These are phyloP conservation scores for Trimorus sp. DNA, from an alignment of 2,888 invertebrate genomes.

Conservation along the genomic window DNA sequence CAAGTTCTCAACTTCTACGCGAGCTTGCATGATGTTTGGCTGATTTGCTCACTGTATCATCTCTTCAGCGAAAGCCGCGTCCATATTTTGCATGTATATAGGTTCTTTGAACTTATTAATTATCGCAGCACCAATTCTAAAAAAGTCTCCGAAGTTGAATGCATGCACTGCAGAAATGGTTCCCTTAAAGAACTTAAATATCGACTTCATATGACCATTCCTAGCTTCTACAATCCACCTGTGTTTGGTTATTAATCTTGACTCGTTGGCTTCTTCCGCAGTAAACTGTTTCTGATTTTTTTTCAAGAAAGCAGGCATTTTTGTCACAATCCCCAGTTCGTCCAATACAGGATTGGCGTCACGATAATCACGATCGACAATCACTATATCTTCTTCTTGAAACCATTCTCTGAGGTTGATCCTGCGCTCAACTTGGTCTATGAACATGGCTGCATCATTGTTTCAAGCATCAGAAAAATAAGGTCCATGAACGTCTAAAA, in stretches of 20 bases:
- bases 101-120: slow-evolving; percentile 22
- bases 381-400: background rate
- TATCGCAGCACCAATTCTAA: slow-evolving; percentile 33
- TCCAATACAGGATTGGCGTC: background rate
- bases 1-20: slow-evolving; percentile 44
- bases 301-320: slow-evolving; percentile 21
- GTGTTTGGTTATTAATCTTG: slow-evolving; percentile 22
- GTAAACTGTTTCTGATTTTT: slow-evolving; percentile 14
- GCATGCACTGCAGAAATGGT: slow-evolving; percentile 25
- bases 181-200: slow-evolving; percentile 21
- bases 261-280: slow-evolving; percentile 26
- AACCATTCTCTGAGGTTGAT: slow-evolving; percentile 19
- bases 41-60: slow-evolving; percentile 18
- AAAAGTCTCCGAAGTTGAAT: slow-evolving; percentile 35
- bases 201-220: slow-evolving; percentile 31
- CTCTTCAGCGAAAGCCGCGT: slow-evolving; percentile 8
- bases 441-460: slow-evolving; percentile 58
- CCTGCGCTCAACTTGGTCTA: too few species aligned
- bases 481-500: slow-evolving; percentile 19
- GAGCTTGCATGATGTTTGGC: slow-evolving; percentile 20
- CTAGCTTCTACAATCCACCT: slow-evolving; percentile 44
- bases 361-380: slow-evolving; percentile 1
- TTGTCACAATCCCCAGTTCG: background rate
- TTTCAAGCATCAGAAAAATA: slow-evolving; percentile 33
- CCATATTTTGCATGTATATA: slow-evolving; percentile 26